Base-by-base conservation (phyloP, 2,888 invertebrate genomes). In the Loripinus fragilis region DNA sequence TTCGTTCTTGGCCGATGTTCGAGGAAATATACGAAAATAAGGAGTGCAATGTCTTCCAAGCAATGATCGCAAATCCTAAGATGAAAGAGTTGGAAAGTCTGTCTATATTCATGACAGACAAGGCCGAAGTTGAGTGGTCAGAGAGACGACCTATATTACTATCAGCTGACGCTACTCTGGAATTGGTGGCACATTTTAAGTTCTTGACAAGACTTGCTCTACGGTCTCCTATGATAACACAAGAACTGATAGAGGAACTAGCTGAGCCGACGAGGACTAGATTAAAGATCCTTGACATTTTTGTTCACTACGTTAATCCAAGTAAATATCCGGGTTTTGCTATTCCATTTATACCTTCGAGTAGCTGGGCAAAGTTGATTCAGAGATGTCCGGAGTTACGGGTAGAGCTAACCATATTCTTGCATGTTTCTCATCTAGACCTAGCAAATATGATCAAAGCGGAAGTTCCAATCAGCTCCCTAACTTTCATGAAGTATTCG, bases 1-100 rank as follows among this genome's bases (percentile, higher is more conserved):
- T 91, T 10, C 67, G 81, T 5, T 89, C 90, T 0, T 91, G 91
- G 91, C 91, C 91, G 0, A 84, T 90, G 81, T 87, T 86, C 69
- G 80, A 80, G 8, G 72, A 69, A 30, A 78, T 87, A 3, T 50
- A 81, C 17, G 64, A 72, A 15, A 77, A 73, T 2, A 71, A 74
- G 0, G 84, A 87, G 0, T 74, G 81, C 38, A 87, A 90, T 64
- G 84, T 92, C 28, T 86, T 90, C 69, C 74, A 86, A 42, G 87
- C 87, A 1, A 64, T 91, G 48, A 70, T 80, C n/a, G 41, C 74
- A 35, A 91, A 91, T 74, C 72, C 80, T 8, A 90, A 89, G 71
- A 69, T 91, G 35, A 77, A 80, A 50, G 72, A 78, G 20, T 78
- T 92, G 33, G 89, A 90, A 71, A 80, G 82, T 25, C 76, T 92